These are phyloP conservation scores for Chlamydotis undulata DNA, from an alignment of 2,113 vertebrate genomes.

Conservation along the genomic window DNA sequence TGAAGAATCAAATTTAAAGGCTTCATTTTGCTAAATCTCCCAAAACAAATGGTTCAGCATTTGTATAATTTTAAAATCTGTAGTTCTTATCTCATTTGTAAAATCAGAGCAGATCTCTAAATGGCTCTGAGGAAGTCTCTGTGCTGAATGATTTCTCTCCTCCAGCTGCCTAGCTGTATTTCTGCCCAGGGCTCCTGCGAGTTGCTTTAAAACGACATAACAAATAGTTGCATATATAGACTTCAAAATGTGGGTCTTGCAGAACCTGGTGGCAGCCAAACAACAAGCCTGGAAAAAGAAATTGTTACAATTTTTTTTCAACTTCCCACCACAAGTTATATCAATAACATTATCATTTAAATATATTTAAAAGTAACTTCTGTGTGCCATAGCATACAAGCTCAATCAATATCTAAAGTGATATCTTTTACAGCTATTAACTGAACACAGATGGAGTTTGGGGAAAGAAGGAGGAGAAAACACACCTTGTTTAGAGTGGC, in stretches of 20 bases:
- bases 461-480: not conserved
- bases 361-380: not conserved
- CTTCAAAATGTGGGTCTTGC: not conserved
- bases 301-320: too few species aligned
- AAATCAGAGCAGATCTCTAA: not conserved
- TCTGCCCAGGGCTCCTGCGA: not conserved
- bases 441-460: not conserved
- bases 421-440: not conserved
- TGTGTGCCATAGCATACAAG: not conserved
- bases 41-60: constrained; percentile 16
- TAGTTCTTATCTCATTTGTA: constrained; percentile 32
- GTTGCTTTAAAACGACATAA: not conserved
- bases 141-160: not conserved
- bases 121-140: not conserved
- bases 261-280: not conserved
- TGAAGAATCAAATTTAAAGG: constrained; percentile 3
- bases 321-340: not conserved
- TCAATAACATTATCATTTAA: not conserved
- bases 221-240: not conserved
- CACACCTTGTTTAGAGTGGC: not conserved
- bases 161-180: not conserved
- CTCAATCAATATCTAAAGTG: not conserved
- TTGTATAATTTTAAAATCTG: constrained; percentile 24
- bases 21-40: not conserved
- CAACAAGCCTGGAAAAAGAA: not conserved